These are phyloP conservation scores for Thymallus thymallus DNA, from an alignment of 2,113 vertebrate genomes.

Conservation along the genomic window DNA sequence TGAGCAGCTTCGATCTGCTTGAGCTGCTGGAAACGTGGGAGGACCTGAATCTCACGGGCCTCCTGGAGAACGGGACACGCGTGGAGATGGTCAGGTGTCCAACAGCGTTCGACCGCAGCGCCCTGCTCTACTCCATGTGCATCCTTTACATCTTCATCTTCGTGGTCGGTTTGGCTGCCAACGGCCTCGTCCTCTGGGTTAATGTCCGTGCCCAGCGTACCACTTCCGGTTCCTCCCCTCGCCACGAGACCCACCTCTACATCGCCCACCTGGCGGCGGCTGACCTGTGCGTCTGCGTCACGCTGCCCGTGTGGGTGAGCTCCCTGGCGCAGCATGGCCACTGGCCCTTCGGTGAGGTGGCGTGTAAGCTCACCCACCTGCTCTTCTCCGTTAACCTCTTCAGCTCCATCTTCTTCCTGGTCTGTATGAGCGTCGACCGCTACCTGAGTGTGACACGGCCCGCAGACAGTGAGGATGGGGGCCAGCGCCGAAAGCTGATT, in stretches of 20 bases:
- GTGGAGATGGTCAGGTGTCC: constrained; percentile 76
- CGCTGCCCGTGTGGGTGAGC: constrained; percentile 90
- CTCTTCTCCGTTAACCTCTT: constrained; percentile 93
- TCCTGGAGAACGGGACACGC: constrained; percentile 72
- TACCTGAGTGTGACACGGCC: constrained; percentile 76
- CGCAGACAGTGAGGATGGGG: constrained; percentile 30
- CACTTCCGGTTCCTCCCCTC: constrained; percentile 78
- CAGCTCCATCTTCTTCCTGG: constrained; percentile 92
- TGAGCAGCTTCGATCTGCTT: constrained; percentile 66
- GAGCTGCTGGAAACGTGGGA: constrained; percentile 73
- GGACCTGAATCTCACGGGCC: constrained; percentile 76
- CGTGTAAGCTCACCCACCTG: constrained; percentile 88
- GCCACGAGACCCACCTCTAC: constrained; percentile 92
- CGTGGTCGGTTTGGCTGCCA: constrained; percentile 85
- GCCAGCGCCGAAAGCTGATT: constrained; percentile 68
- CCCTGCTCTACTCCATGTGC: constrained; percentile 83
- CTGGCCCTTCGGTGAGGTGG: constrained; percentile 89
- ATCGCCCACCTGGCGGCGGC: constrained; percentile 89
- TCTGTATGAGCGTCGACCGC: constrained; percentile 93
- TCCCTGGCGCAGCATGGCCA: constrained; percentile 87
- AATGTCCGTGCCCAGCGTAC: constrained; percentile 85
- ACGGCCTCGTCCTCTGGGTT: constrained; percentile 91
- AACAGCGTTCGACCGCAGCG: constrained; percentile 72
- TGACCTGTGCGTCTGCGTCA: constrained; percentile 88
- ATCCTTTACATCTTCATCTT: constrained; percentile 92